Conservation (phyloP, 2,113 vertebrate genomes). For the Ctenodactylus gundi region DNA sequence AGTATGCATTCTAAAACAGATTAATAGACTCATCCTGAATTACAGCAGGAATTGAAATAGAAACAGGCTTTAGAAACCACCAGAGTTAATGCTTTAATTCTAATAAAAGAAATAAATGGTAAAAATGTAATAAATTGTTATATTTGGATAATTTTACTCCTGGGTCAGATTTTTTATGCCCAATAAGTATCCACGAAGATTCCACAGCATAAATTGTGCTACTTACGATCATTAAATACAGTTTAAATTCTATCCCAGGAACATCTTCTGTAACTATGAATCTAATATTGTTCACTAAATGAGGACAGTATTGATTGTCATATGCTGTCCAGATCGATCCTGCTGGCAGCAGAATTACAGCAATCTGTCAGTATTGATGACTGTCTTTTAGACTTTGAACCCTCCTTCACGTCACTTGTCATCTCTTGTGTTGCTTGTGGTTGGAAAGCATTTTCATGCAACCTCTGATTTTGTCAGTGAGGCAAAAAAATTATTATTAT, state of each 20-base stretch:
- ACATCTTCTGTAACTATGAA: conserved; percentile 86
- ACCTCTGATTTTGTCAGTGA: conserved; percentile 83
- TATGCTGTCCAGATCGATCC: conserved; percentile 96
- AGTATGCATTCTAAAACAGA: conserved; percentile 30
- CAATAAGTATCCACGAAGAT: conserved; percentile 74
- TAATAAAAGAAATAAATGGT: conserved; percentile 39
- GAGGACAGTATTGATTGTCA: conserved; percentile 96
- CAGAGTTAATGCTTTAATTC: conserved; percentile 54
- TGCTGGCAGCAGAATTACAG: conserved; percentile 99
- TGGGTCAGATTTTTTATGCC: conserved; percentile 69
- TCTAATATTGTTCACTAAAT: conserved; percentile 89
- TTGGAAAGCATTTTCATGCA: conserved; percentile 86
- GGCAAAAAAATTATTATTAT: conserved; percentile 81
- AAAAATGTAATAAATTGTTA: conserved; percentile 71
- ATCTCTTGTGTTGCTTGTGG: conserved; percentile 82
- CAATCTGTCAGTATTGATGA: conserved; percentile 99
- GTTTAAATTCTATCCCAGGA: conserved; percentile 86
- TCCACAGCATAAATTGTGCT: conserved; percentile 86
- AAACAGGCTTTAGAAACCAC: conserved; percentile 46
- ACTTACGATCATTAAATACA: conserved; percentile 86
- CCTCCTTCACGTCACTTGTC: conserved; percentile 84
- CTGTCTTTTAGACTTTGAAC: conserved; percentile 90
- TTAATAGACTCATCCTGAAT: conserved; percentile 42
- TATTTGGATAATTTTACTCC: conserved; percentile 58
- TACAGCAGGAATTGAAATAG: conserved; percentile 44